Conservation (phyloP, 2,888 invertebrate genomes). For the Buathra laborator region DNA sequence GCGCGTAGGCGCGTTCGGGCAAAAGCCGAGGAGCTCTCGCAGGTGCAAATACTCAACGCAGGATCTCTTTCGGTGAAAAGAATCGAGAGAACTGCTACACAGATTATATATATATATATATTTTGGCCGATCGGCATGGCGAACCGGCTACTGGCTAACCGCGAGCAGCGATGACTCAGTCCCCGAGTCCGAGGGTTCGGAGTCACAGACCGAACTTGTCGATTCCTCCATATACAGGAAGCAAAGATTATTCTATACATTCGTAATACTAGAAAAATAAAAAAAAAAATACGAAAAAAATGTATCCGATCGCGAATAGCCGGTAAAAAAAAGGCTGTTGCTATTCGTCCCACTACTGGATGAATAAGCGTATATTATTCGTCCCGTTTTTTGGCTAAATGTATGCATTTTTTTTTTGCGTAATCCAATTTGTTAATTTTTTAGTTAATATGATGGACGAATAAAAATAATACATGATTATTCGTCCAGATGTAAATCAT, state of each 20-base stretch:
- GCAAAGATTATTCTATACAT: neutral
- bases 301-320: no score
- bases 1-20: constrained; percentile 34
- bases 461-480: no score
- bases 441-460: no score
- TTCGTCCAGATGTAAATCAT: no score
- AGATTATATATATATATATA: neutral
- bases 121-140: constrained; percentile 40
- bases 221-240: constrained; percentile 2
- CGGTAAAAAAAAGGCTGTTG: no score
- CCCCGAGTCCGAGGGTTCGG: constrained; percentile 38
- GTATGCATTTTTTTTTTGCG: no score
- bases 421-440: no score
- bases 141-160: constrained; percentile 55
- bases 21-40: constrained; percentile 56
- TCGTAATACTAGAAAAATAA: neutral
- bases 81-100: constrained; percentile 1
- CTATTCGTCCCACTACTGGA: no score
- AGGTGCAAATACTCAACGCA: constrained; percentile 48
- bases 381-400: no score
- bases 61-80: constrained; percentile 18
- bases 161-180: constrained; percentile 59
- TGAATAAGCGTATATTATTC: no score
- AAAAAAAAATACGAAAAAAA: constrained; percentile 17
- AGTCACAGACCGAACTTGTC: neutral